These are phyloP conservation scores for Lichenostomus cassidix DNA, from an alignment of 2,113 vertebrate genomes.

Conservation along the genomic window DNA sequence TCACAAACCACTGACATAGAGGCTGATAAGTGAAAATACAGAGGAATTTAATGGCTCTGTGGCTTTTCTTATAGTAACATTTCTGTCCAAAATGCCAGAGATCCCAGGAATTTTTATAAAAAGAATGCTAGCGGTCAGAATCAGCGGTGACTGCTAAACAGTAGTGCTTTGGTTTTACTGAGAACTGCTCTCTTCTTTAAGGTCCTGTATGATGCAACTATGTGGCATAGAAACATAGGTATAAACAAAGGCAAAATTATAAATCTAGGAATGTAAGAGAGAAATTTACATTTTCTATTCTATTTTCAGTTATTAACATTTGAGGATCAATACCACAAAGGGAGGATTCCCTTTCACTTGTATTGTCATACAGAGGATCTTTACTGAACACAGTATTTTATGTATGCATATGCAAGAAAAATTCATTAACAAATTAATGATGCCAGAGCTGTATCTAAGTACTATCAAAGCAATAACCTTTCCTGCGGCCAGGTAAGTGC, in stretches of 20 bases:
- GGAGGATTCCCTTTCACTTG: background rate
- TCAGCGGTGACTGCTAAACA: background rate
- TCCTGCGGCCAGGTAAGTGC: background rate
- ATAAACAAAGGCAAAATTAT: slow-evolving; percentile 1
- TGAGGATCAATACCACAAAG: background rate
- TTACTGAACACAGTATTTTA: background rate
- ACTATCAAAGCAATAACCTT: background rate
- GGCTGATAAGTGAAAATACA: background rate
- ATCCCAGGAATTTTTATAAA: background rate
- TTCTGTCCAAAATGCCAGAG: background rate
- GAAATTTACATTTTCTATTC: background rate
- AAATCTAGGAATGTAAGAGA: background rate
- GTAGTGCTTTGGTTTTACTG: background rate
- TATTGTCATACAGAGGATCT: background rate
- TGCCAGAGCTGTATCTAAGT: background rate
- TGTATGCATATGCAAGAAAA: background rate
- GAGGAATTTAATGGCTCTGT: background rate
- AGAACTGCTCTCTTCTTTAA: background rate
- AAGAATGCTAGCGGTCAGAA: background rate
- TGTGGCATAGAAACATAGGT: background rate
- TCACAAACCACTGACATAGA: background rate
- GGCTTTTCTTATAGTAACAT: background rate
- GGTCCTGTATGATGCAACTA: background rate
- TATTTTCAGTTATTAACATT: background rate
- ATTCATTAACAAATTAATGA: background rate